Base-by-base conservation (phyloP, 2,113 vertebrate species). In the Caranx melampygus region DNA sequence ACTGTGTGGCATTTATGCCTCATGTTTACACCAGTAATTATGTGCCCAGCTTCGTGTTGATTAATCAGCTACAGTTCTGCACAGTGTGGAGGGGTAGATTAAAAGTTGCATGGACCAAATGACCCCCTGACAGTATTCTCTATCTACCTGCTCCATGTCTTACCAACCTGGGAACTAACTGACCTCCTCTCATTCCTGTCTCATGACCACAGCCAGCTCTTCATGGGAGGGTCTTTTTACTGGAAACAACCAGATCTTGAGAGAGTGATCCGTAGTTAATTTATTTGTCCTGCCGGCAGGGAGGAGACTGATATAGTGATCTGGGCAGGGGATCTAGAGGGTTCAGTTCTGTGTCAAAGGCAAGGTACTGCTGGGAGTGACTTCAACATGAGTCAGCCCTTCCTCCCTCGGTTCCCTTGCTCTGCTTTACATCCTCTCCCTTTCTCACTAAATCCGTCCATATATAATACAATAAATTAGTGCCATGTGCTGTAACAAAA, bases 331-430 rank as follows among this genome's bases (percentile, higher is more conserved):
- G 81, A 79, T 87, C 70, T 83, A 44, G 69, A 78, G 72, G 85
- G 87, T 91, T 93, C 83, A 87, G 82, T 65, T 82, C 49, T 74
- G 70, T 91, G 87, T 91, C 85, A 91, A 80, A 87, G 75, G 34
- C 77, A 86, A 87, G 79, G 86, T 89, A 88, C 84, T 88, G 82
- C 78, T 79, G 84, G 87, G 91, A 91, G 81, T 73, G 86, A 89
- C 83, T 84, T 75, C 54, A 84, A 81, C 62, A 55, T 89, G 78
- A 90, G 61, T 93, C 91, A 89, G 67, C 72, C 82, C 74, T 83
- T 81, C 74, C 73, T 77, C 26, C 74, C 73, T 77, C 33, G 9
- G 5, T 73, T 91, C 74, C 55, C 69, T 75, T 72, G 75, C 76
- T 86, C 86, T 82, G 72, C 85, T 90, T 90, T 75, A 82, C 73